These are phyloP conservation scores for Phoxinus dragarum DNA, from an alignment of 2,797 vertebrate genomes.

Conservation along the genomic window DNA sequence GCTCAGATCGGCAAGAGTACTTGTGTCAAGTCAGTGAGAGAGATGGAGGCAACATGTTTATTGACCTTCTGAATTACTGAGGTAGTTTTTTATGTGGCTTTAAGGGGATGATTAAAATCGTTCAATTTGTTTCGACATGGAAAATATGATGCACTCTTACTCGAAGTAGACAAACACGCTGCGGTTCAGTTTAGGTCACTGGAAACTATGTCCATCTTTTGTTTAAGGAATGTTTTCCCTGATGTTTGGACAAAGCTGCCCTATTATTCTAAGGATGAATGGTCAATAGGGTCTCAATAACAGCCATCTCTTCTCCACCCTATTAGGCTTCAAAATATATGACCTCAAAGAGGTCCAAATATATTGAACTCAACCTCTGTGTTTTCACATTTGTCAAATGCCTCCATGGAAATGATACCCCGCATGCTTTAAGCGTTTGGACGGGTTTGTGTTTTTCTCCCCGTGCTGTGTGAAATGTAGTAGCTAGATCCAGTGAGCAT, in stretches of 20 bases:
- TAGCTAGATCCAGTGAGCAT: conserved; percentile 7
- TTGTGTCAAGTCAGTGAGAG: conserved; percentile 2
- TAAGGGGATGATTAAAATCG: not conserved
- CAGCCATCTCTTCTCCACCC: conserved; percentile 28
- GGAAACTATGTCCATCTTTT: not conserved
- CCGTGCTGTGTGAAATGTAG: conserved; percentile 43
- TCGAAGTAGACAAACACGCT: not conserved
- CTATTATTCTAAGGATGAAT: conserved; percentile 18
- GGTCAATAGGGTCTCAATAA: not conserved
- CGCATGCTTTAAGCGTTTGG: conserved; percentile 62
- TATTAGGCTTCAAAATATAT: conserved; percentile 62
- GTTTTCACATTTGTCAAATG: conserved; percentile 66
- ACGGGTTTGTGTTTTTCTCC: conserved; percentile 60
- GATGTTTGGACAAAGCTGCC: not conserved
- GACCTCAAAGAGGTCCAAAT: conserved; percentile 63
- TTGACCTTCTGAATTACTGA: not conserved
- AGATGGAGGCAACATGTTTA: conserved; percentile 10
- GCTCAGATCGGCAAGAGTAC: conserved; percentile 9
- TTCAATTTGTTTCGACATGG: not conserved
- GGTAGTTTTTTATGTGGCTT: not conserved
- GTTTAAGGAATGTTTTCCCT: not conserved
- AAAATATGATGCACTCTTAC: conserved; percentile 28
- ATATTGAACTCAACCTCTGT: conserved; percentile 63
- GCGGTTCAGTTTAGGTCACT: conserved; percentile 4
- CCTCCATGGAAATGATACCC: conserved; percentile 57